Conservation (phyloP, 2,113 vertebrate genomes). For the Solea senegalensis region DNA sequence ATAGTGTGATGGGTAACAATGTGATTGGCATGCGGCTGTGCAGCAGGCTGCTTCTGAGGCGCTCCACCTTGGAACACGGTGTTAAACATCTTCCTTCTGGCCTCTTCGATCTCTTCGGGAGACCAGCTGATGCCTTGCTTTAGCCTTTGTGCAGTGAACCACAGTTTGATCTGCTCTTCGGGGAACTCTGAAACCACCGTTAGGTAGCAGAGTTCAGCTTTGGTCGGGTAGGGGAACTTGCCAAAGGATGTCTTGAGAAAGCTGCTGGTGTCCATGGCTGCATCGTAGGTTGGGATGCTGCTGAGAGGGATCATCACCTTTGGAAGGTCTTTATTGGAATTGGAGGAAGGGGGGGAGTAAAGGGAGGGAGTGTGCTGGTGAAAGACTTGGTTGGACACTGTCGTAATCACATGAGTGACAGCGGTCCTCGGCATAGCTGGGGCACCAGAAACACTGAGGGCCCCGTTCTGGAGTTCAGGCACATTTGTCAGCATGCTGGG, state of each 20-base stretch:
- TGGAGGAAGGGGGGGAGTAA: conserved; percentile 64
- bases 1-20: conserved; percentile 82
- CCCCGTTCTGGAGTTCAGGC: conserved; percentile 80
- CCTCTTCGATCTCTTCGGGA: conserved; percentile 96
- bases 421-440: conserved; percentile 87
- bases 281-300: conserved; percentile 95
- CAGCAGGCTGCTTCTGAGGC: conserved; percentile 67
- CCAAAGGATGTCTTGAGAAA: conserved; percentile 97
- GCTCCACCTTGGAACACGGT: conserved; percentile 91
- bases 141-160: conserved; percentile 97
- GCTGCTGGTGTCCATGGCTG: conserved; percentile 96
- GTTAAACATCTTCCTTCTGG: conserved; percentile 97
- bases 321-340: conserved; percentile 89
- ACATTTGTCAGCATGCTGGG: conserved; percentile 79
- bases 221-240: conserved; percentile 98
- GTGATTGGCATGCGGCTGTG: conserved; percentile 67
- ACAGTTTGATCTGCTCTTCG: conserved; percentile 98
- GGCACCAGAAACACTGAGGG: conserved; percentile 77
- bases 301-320: conserved; percentile 98
- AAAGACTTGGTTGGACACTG: conserved; percentile 78
- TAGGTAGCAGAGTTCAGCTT: conserved; percentile 97
- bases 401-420: conserved; percentile 85
- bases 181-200: conserved; percentile 98
- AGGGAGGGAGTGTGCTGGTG: conserved; percentile 77
- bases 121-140: conserved; percentile 99